Evolutionary conservation across 1,140 invertebrate species (phyloP).

Genomic region (Holotrichia oblita): DNA sequence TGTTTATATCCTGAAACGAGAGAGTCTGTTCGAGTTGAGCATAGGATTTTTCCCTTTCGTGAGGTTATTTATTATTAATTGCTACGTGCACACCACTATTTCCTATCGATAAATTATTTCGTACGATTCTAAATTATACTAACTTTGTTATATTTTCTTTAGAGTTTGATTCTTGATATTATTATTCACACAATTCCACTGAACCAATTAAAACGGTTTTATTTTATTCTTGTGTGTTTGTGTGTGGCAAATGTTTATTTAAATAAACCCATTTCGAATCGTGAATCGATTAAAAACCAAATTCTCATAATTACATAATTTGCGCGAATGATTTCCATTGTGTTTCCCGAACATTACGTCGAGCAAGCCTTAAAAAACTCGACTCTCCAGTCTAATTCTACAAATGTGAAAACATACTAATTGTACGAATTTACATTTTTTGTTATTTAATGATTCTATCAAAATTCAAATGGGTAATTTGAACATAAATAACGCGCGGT

Average conservation of each 20-base stretch:
- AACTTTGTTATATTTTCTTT: too few relatives aligned
- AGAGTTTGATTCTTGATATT: too few relatives aligned
- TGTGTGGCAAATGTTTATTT: neutral
- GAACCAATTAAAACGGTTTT: too few relatives aligned
- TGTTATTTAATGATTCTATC: slow-evolving; percentile 8
- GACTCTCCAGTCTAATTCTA: neutral
- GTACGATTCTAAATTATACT: too few relatives aligned
- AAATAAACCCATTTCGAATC: neutral
- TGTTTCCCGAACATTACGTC: neutral
- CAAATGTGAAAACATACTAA: slow-evolving; percentile 2
- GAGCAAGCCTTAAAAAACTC: neutral
- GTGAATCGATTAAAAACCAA: neutral
- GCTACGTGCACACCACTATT: too few relatives aligned
- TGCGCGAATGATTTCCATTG: neutral
- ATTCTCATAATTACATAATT: slow-evolving; percentile 1
- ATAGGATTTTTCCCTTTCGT: neutral
- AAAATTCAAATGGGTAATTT: slow-evolving; percentile 17
- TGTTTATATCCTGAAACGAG: neutral
- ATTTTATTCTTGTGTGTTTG: too few relatives aligned
- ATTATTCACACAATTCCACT: too few relatives aligned
- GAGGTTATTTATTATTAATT: too few relatives aligned
- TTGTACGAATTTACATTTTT: neutral
- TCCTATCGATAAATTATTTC: too few relatives aligned
- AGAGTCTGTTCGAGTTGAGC: neutral
- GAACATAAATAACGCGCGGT: neutral